phyloP scores from a whole-genome alignment of 2,888 invertebrate species.

The Willowsia nigromaculata region DNA sequence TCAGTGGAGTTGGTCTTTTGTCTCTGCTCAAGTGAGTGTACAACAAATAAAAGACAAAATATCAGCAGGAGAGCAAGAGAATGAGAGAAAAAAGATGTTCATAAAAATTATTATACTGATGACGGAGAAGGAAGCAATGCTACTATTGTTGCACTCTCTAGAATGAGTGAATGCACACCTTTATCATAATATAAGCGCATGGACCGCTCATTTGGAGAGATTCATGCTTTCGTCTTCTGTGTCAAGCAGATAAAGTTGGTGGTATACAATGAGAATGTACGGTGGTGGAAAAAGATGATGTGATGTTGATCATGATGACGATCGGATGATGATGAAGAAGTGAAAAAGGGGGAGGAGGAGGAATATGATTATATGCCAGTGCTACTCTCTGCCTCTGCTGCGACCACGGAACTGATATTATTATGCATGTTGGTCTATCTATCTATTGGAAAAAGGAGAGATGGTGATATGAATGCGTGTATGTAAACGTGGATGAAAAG shows the following conservation, averaged over 20 bases:
- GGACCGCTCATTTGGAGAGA: neutral
- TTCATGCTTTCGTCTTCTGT: neutral
- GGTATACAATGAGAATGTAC: neutral
- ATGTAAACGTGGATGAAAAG: conserved; percentile 47
- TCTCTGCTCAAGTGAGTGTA: conserved; percentile 39
- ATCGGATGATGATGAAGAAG: conserved; percentile 51
- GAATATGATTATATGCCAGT: conserved; percentile 30
- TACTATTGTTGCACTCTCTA: neutral
- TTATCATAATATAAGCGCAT: neutral
- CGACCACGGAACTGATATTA: neutral
- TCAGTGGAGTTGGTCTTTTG: conserved; percentile 7
- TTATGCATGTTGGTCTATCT: conserved; percentile 10
- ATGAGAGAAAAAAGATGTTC: neutral
- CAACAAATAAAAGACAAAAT: neutral
- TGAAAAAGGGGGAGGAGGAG: conserved; percentile 61
- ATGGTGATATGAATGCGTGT: conserved; percentile 26
- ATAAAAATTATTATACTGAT: conserved; percentile 8
- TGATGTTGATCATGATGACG: conserved; percentile 30
- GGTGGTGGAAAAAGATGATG: conserved; percentile 26
- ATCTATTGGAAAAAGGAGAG: neutral
- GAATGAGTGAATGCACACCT: too few relatives aligned
- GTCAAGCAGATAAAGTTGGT: neutral
- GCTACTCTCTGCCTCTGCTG: neutral
- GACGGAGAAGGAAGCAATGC: neutral
- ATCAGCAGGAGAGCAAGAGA: conserved; percentile 25